Evolutionary conservation across 2,888 invertebrate genomes (phyloP), one percentile per base, ranked within the genome.

Genomic region (Tridacna crocea): DNA sequence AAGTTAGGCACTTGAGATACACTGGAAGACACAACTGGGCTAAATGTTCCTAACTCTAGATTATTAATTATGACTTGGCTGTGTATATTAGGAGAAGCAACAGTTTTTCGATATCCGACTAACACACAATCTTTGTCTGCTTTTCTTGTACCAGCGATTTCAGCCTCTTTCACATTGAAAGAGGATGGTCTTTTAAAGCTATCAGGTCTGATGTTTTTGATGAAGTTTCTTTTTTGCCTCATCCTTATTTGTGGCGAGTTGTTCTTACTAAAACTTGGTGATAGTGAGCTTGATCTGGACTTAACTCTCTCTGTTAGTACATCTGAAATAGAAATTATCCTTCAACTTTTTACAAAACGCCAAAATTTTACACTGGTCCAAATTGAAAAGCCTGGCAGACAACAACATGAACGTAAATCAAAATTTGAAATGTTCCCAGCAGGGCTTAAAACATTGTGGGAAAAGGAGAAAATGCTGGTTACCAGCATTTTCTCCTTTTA

Each of bases 171-270:
- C 63, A 91, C 89, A 17, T 91, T 90, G 76, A 92, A 92, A 4
- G 92, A 92, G 3, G 93, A 93, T 3, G 93, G 94, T 17, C 94
- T 88, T 79, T 91, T 92, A 78, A 94, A 91, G 27, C 92, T 89
- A 36, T 93, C 93, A 8, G 93, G 93, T 77, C 92, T 90, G 61
- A 93, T 91, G 83, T 93, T 94, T 83, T 93, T 93, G 48, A 92
- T 92, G 75, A 93, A 91, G 76, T 92, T 92, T 79, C 90, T 90
- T 58, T 88, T 90, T 55, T 84, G 84, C 79, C 84, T 87, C 13
- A 61, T 70, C 47, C 72, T 68, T 47, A 75, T 61, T 26, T 80
- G 79, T 61, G 84, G 87, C 17, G 84, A 83, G 61, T 78, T 72
- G 27, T 80, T 84, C 27, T 87, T 84, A 36, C 77, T 77, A 48